phyloP scores from a whole-genome alignment of 2,113 vertebrate genomes.

The Melospiza melodia region DNA sequence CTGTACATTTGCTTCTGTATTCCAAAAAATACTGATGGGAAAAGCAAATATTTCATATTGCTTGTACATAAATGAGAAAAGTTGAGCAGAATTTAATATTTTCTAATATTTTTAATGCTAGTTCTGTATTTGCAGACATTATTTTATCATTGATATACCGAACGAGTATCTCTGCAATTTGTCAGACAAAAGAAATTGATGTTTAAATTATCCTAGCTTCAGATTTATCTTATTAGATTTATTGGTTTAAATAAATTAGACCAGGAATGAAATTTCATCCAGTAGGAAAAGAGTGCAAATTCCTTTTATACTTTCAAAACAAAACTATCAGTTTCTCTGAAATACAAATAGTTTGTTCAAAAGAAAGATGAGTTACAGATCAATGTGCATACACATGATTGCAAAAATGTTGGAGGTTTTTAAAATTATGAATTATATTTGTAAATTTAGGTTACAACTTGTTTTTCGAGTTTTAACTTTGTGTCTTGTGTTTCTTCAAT shows the following conservation, averaged over 20 bases:
- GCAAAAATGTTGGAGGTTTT: background rate
- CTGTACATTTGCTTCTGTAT: background rate
- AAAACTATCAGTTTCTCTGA: background rate
- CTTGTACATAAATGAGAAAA: background rate
- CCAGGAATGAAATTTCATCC: background rate
- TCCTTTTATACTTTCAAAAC: background rate
- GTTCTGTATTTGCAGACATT: background rate
- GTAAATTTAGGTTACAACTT: background rate
- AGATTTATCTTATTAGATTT: background rate
- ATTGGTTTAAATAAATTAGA: background rate
- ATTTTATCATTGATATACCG: background rate
- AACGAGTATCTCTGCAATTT: background rate
- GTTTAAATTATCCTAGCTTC: background rate
- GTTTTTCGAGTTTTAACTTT: background rate
- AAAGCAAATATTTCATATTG: background rate
- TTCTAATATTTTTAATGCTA: background rate
- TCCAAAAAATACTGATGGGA: background rate
- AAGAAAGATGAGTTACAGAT: background rate
- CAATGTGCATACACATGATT: background rate
- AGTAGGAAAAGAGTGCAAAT: background rate
- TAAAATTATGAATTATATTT: background rate
- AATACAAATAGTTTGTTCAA: background rate
- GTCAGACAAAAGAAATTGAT: background rate
- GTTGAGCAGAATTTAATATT: background rate
- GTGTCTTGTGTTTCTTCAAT: background rate